These are phyloP conservation scores for Tenthredo mesomela DNA, from an alignment of 2,888 invertebrate species.

Conservation along the genomic window DNA sequence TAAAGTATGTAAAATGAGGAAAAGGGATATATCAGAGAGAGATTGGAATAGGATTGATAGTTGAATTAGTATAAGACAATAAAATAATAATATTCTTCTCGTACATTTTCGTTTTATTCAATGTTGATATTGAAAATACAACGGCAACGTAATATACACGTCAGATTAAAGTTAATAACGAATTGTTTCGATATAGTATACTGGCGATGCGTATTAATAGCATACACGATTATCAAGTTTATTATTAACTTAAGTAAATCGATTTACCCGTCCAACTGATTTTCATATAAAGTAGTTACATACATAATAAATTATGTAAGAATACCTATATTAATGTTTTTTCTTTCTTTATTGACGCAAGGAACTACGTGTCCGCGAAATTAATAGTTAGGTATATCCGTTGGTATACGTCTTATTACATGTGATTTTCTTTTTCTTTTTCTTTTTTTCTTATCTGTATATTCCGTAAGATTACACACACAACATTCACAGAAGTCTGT, in stretches of 20 bases:
- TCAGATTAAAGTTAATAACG: conserved; percentile 64
- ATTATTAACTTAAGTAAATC: background rate
- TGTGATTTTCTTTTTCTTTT: background rate
- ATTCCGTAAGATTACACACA: conserved; percentile 74
- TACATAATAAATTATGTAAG: conserved; percentile 29
- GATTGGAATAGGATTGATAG: background rate
- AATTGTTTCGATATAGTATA: conserved; percentile 47
- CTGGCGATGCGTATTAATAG: conserved; percentile 54
- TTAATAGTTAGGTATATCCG: conserved; percentile 8
- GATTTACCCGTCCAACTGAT: conserved; percentile 15
- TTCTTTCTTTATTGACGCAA: background rate
- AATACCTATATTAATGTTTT: background rate
- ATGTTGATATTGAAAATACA: conserved; percentile 71
- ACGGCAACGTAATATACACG: conserved; percentile 71
- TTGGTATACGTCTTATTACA: background rate
- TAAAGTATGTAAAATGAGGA: background rate
- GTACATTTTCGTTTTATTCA: conserved; percentile 72
- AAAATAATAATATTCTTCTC: background rate
- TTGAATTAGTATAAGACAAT: background rate
- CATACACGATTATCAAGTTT: conserved; percentile 9
- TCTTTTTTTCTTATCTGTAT: background rate
- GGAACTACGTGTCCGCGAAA: conserved; percentile 32
- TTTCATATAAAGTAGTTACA: background rate
- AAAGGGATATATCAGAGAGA: background rate
- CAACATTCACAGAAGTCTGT: conserved; percentile 76